Evolutionary conservation across 2,113 vertebrate species (phyloP).

Genomic region (Passer domesticus): DNA sequence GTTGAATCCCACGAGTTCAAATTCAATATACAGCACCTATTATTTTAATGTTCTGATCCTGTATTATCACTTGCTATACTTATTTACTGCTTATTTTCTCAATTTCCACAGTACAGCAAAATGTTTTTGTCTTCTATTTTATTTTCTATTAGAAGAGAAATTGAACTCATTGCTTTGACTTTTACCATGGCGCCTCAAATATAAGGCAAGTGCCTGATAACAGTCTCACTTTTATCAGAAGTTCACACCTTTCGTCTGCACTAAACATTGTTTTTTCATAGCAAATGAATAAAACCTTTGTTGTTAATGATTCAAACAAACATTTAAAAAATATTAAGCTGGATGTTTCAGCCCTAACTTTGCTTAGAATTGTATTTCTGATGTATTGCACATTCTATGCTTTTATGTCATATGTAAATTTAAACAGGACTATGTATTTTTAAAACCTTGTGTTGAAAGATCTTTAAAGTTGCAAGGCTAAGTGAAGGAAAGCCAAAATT

Average conservation of each 20-base stretch:
- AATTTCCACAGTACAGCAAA: slow-evolving; percentile 1
- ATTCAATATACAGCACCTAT: neutral
- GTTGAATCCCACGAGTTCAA: neutral
- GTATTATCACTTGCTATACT: slow-evolving; percentile 1
- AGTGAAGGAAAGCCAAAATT: slow-evolving; percentile 31
- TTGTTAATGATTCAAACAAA: neutral
- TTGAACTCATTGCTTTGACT: neutral
- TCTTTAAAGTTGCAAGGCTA: slow-evolving; percentile 32
- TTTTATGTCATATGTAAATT: slow-evolving; percentile 20
- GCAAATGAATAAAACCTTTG: neutral
- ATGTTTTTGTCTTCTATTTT: neutral
- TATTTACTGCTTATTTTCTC: slow-evolving; percentile 39
- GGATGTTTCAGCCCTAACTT: neutral
- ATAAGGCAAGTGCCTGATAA: neutral
- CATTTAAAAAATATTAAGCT: neutral
- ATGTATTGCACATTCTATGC: neutral
- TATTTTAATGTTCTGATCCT: neutral
- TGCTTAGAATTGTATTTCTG: neutral
- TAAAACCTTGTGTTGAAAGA: neutral
- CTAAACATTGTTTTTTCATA: neutral
- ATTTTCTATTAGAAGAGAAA: slow-evolving; percentile 20
- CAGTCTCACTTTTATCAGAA: neutral
- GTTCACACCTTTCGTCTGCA: neutral
- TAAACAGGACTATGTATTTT: slow-evolving; percentile 7
- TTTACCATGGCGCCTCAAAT: neutral